A percentile compares a stretch with the other conserved stretches of the same genome.
phyloP scores from a whole-genome alignment of 2,888 invertebrate genomes.

The Agriopis aurantiaria region DNA sequence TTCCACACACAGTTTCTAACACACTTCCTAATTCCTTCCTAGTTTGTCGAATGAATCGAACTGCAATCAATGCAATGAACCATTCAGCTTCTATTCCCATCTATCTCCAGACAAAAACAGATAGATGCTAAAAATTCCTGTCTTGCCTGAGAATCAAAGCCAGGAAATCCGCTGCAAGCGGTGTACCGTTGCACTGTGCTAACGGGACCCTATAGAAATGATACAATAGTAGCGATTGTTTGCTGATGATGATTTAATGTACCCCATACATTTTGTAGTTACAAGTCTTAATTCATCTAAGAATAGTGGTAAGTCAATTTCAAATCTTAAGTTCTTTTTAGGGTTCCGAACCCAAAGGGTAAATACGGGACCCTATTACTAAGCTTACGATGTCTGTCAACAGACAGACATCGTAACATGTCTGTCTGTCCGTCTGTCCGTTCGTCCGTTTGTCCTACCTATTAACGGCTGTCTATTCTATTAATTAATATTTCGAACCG shows the following conservation, averaged over 20 bases:
- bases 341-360: too few relatives aligned
- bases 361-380: too few relatives aligned
- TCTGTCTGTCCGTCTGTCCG: too few relatives aligned
- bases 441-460: too few relatives aligned
- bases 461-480: too few relatives aligned
- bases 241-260: constrained; percentile 36
- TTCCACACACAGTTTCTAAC: background rate
- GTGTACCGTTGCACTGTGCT: constrained; percentile 67
- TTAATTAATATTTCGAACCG: too few relatives aligned
- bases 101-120: constrained; percentile 37
- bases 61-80: constrained; percentile 1
- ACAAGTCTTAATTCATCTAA: constrained; percentile 3
- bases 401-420: too few relatives aligned
- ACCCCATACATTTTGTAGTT: constrained; percentile 12
- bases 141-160: constrained; percentile 72
- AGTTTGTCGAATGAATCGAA: background rate
- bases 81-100: constrained; percentile 37
- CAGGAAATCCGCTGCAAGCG: constrained; percentile 72
- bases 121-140: constrained; percentile 62
- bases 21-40: too few relatives aligned
- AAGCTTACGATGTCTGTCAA: too few relatives aligned
- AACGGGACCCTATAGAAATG: constrained; percentile 63
- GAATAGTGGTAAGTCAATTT: background rate
- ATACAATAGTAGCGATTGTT: constrained; percentile 42
- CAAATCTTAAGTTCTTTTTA: background rate